Evolutionary conservation across 2,113 vertebrate genomes (phyloP).

Genomic region (Nerophis lumbriciformis): DNA sequence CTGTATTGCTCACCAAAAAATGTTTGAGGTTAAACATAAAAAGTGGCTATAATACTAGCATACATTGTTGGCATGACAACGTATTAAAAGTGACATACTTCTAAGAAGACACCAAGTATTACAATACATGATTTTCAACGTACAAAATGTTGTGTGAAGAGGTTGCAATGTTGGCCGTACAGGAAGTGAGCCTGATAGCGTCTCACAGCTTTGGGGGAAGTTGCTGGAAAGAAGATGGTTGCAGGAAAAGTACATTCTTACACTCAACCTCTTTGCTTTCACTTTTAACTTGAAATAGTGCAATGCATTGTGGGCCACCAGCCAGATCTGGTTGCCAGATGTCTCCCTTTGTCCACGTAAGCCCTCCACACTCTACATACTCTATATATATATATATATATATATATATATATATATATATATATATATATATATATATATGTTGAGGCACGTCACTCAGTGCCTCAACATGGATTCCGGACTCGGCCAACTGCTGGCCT

Average conservation of each 20-base stretch:
- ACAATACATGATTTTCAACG: too few relatives aligned
- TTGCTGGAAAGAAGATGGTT: conserved; percentile 1
- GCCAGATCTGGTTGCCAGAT: conserved; percentile 5
- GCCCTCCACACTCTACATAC: not conserved
- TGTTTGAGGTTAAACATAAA: too few relatives aligned
- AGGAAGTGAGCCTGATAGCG: conserved; percentile 42
- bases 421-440: too few relatives aligned
- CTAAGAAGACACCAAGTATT: too few relatives aligned
- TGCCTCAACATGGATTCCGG: too few relatives aligned
- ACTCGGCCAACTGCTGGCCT: too few relatives aligned
- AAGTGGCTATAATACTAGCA: too few relatives aligned
- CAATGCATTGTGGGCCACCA: not conserved
- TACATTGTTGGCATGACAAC: too few relatives aligned
- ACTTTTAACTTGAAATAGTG: not conserved
- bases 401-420: too few relatives aligned
- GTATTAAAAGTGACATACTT: too few relatives aligned
- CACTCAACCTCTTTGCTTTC: not conserved
- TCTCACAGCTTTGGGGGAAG: conserved; percentile 18
- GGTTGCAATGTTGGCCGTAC: conserved; percentile 25
- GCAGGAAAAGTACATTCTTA: not conserved
- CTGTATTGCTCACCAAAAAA: too few relatives aligned
- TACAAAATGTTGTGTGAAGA: conserved; percentile 8
- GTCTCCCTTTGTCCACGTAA: not conserved
- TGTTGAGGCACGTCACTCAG: too few relatives aligned
- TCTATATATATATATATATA: not conserved